These are phyloP conservation scores for Phrynocephalus forsythii DNA, from an alignment of 2,797 vertebrate species.

Conservation along the genomic window DNA sequence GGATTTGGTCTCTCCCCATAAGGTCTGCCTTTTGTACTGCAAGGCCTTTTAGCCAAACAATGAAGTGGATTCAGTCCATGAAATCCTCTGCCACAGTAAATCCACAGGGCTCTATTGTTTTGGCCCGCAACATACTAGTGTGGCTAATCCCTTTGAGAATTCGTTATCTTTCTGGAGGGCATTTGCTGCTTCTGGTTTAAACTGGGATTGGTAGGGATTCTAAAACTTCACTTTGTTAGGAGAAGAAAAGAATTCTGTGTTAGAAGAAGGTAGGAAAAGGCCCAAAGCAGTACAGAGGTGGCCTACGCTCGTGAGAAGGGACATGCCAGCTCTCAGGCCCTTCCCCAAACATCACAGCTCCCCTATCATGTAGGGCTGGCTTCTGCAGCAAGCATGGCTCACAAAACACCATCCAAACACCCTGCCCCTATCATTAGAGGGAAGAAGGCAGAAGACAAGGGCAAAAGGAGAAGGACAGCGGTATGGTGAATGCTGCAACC, in stretches of 20 bases:
- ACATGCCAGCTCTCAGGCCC: too few relatives aligned
- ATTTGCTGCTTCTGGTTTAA: neutral
- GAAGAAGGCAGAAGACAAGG: too few relatives aligned
- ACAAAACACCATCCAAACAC: too few relatives aligned
- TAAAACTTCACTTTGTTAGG: neutral
- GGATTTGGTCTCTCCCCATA: too few relatives aligned
- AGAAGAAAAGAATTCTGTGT: neutral
- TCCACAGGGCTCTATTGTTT: neutral
- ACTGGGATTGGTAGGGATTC: neutral
- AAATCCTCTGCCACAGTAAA: neutral
- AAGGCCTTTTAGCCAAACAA: neutral
- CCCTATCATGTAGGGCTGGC: too few relatives aligned
- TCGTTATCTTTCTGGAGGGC: neutral
- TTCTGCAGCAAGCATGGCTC: too few relatives aligned
- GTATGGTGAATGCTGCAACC: too few relatives aligned
- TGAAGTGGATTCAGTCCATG: neutral
- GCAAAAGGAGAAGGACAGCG: too few relatives aligned
- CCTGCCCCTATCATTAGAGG: too few relatives aligned
- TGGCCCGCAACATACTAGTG: neutral
- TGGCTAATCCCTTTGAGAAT: neutral
- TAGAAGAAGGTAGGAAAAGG: neutral
- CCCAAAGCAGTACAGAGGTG: neutral
- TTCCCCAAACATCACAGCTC: too few relatives aligned
- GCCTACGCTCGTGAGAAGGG: too few relatives aligned
- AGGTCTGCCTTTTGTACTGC: too few relatives aligned